These are phyloP conservation scores for Invenusta paracnida DNA, from an alignment of 2,888 invertebrate genomes.

Conservation along the genomic window DNA sequence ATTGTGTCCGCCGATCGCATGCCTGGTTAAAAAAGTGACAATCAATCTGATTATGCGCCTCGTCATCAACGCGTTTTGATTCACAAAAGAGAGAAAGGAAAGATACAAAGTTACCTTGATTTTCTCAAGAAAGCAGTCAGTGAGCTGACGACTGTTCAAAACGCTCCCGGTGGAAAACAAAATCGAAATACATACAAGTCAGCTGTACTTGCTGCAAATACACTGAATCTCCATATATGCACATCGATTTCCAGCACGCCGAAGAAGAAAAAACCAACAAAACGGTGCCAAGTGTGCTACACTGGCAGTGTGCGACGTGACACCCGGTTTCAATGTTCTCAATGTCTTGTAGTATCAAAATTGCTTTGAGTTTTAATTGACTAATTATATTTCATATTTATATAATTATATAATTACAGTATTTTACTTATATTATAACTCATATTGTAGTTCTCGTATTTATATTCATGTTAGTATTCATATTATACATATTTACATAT, in stretches of 20 bases:
- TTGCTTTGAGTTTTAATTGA: neutral
- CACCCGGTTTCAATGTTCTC: slow-evolving; percentile 8
- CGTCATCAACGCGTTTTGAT: neutral
- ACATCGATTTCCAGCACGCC: neutral
- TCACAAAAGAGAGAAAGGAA: neutral
- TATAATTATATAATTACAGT: no score
- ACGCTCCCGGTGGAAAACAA: neutral
- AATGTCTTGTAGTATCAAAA: neutral
- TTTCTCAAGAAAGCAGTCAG: neutral
- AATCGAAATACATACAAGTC: neutral
- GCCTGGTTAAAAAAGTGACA: neutral
- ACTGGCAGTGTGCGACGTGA: slow-evolving; percentile 16
- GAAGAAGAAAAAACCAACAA: neutral
- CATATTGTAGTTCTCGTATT: neutral
- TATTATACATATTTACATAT: no score
- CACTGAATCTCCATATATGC: neutral
- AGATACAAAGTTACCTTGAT: neutral
- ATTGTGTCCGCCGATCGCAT: neutral
- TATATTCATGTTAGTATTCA: no score
- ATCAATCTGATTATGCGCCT: neutral
- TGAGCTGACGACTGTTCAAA: neutral
- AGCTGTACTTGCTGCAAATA: neutral
- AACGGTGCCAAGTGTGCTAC: neutral
- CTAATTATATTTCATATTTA: no score
- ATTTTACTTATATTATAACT: no score